These are phyloP conservation scores for Andrena marginata DNA, from an alignment of 2,888 invertebrate species.

Conservation along the genomic window DNA sequence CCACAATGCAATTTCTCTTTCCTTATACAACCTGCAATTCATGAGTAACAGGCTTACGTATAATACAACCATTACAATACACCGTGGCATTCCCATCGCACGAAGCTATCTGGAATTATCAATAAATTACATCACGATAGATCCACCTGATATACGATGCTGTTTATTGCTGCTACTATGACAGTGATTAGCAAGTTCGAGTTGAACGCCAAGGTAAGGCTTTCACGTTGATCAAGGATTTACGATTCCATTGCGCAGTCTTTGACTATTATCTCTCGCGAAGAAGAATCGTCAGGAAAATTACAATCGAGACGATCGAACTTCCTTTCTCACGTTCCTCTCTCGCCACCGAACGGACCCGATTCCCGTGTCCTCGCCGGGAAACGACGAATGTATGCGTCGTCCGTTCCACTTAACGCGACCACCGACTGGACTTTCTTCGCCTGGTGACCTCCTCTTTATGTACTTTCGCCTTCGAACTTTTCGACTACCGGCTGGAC, in stretches of 20 bases:
- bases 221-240: constrained; percentile 29
- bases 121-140: not conserved
- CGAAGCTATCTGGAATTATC: constrained; percentile 12
- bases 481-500: constrained; percentile 38
- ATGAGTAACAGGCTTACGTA: not conserved
- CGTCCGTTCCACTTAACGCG: constrained; percentile 67
- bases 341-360: not conserved
- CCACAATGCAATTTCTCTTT: not conserved
- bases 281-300: constrained; percentile 10
- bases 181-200: constrained; percentile 5
- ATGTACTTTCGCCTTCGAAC: constrained; percentile 74
- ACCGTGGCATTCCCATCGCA: constrained; percentile 13
- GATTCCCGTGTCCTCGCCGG: constrained; percentile 43
- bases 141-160: not conserved
- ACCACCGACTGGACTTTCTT: constrained; percentile 71
- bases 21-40: not conserved
- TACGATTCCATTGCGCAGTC: not conserved
- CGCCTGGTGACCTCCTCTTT: constrained; percentile 52
- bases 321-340: constrained; percentile 54
- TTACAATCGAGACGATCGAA: constrained; percentile 36
- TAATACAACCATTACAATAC: constrained; percentile 11
- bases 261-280: constrained; percentile 9
- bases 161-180: not conserved
- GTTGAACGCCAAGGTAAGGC: constrained; percentile 7
- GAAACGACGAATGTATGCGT: constrained; percentile 38